phyloP scores from a whole-genome alignment of 2,797 vertebrate genomes.

The Tarsius wallacei region DNA sequence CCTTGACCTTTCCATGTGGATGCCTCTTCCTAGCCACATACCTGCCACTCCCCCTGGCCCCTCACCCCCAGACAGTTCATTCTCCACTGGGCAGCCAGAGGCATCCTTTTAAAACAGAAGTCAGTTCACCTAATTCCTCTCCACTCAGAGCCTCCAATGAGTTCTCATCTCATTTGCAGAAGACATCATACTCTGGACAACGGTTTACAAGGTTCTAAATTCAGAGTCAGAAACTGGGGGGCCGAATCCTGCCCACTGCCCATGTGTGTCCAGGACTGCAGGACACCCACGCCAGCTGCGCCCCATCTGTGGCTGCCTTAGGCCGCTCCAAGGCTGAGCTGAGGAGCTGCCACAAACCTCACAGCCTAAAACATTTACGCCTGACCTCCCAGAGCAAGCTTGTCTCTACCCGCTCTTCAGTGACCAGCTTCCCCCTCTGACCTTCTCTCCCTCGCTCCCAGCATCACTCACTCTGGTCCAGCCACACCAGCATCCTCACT shows the following conservation, averaged over 20 bases:
- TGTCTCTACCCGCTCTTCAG: neutral
- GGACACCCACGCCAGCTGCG: neutral
- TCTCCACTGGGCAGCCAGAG: neutral
- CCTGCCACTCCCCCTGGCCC: neutral
- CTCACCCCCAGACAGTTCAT: neutral
- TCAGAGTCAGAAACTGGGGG: neutral
- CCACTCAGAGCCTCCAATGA: neutral
- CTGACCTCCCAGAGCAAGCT: neutral
- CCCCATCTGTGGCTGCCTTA: neutral
- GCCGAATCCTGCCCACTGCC: neutral
- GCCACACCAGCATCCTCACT: neutral
- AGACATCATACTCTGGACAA: neutral
- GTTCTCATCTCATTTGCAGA: neutral
- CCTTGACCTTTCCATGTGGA: neutral
- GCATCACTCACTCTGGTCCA: neutral
- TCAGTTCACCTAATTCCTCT: neutral
- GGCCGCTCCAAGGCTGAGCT: neutral
- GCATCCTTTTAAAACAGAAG: neutral
- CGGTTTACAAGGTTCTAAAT: neutral
- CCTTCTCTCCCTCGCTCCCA: neutral
- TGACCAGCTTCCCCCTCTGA: neutral
- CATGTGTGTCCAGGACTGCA: neutral
- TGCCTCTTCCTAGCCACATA: neutral
- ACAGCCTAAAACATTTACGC: neutral
- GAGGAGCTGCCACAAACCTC: neutral